Evolutionary conservation across 2,113 vertebrate species (phyloP), one percentile per base, ranked within the genome.

Genomic region (Mugil cephalus): DNA sequence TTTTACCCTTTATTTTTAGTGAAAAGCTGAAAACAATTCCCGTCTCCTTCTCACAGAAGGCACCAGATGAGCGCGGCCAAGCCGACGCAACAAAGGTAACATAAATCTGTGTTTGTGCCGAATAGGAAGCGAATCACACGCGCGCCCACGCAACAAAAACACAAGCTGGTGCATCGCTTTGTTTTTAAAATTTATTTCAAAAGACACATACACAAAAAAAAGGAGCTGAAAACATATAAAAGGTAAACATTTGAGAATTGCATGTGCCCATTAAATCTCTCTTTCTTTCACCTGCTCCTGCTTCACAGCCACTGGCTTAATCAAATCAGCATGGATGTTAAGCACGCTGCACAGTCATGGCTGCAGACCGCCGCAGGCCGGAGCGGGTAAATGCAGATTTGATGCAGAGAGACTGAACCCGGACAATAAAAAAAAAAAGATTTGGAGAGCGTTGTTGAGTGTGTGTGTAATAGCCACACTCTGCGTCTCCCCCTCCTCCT

Each of bases 21-120:
- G 52, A 70, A 54, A 64, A 87, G 48, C 73, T 43, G 21, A 63
- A 52, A 65, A 51, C 15, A 55, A 19, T 51, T 62, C 60, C 51
- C 71, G 61, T 19, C 66, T 15, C 76, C 48, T 30, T 81, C 56
- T 48, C 76, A 67, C 69, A 85, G 65, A 89, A 92, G 90, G 91
- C 88, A 86, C 85, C 53, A 63, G 51, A 71, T 53, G 21, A 76
- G 59, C 15, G 8, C 12, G 21, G 46, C 74, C 50, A 52, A 43
- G 3, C 14, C 43, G 36, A 69, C 50, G 36, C 1, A 64, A 58
- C 7, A 54, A 47, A 73, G 17, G 15, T 54, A 1, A 70, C 59
- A 12, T 74, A 15, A 21, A 34, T 63, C 62, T 80, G 45, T 39
- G 42, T 74, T 67, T 55, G 18, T 58, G 53, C 39, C 36, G 65